phyloP scores from a whole-genome alignment of 2,888 invertebrate species.

The Helleia helle region DNA sequence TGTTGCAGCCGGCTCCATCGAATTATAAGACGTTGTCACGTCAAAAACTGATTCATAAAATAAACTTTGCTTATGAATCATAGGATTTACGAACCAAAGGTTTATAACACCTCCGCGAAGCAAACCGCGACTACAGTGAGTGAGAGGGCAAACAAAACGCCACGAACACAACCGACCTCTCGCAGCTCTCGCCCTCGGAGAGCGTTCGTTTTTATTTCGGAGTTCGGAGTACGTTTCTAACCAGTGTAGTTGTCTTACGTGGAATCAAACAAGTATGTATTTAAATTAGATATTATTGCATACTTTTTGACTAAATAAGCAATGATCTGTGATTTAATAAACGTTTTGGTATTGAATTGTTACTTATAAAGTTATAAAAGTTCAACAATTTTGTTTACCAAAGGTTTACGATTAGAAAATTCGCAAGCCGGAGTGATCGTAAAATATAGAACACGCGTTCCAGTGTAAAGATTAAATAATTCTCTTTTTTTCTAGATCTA shows the following conservation, averaged over 20 bases:
- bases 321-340: too few species aligned
- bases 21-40: too few species aligned
- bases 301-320: background rate
- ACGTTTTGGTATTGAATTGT: too few species aligned
- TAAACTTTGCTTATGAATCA: too few species aligned
- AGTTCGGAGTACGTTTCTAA: constrained; percentile 50
- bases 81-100: constrained; percentile 31
- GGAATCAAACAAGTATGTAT: constrained; percentile 50
- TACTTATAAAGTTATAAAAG: too few species aligned
- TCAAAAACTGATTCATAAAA: too few species aligned
- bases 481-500: constrained; percentile 42
- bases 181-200: constrained; percentile 42
- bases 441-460: constrained; percentile 37
- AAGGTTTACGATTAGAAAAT: constrained; percentile 35
- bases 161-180: constrained; percentile 44
- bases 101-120: constrained; percentile 33
- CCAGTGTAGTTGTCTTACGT: constrained; percentile 53
- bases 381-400: too few species aligned
- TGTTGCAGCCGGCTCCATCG: too few species aligned
- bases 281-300: constrained; percentile 8
- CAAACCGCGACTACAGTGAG: constrained; percentile 35
- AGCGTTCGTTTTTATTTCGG: constrained; percentile 50
- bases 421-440: constrained; percentile 43
- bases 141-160: constrained; percentile 57
- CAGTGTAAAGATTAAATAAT: constrained; percentile 28